Percentiles rank a stretch among this genome's conserved stretches.
phyloP scores from a whole-genome alignment of 2,113 vertebrate species.

The Guaruba guarouba region DNA sequence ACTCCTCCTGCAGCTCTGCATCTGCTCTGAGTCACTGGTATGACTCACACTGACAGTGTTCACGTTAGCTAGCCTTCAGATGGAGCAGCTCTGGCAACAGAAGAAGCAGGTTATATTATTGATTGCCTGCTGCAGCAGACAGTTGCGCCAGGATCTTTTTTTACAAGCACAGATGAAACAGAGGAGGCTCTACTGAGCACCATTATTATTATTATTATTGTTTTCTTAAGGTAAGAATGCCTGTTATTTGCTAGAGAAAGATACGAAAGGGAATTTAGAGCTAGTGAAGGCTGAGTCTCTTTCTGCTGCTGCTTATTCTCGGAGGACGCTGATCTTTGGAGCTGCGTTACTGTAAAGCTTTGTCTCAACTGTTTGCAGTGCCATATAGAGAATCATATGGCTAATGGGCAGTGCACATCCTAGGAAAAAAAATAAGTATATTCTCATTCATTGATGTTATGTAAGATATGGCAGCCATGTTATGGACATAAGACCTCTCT shows the following conservation, averaged over 20 bases:
- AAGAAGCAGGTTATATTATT: slow-evolving; percentile 7
- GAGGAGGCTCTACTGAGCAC: slow-evolving; percentile 5
- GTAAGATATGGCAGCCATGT: slow-evolving; percentile 64
- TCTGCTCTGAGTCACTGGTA: slow-evolving; percentile 56
- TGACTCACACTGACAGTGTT: slow-evolving; percentile 52
- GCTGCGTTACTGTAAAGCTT: neutral
- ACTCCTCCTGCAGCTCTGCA: slow-evolving; percentile 65
- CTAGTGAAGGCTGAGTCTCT: neutral
- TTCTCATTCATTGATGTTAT: slow-evolving; percentile 41
- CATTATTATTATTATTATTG: neutral
- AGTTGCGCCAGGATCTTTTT: neutral
- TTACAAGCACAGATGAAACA: neutral
- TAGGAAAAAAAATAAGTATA: neutral
- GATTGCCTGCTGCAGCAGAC: slow-evolving; percentile 52
- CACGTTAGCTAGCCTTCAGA: slow-evolving; percentile 2
- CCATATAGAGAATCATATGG: neutral
- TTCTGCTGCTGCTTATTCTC: neutral
- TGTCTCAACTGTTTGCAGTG: neutral
- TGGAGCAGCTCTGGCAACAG: slow-evolving; percentile 27
- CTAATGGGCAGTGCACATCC: neutral
- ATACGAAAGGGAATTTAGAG: neutral
- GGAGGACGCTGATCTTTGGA: neutral
- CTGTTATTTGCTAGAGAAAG: neutral
- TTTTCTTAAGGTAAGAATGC: slow-evolving; percentile 42
- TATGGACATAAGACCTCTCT: slow-evolving; percentile 34